Evolutionary conservation across 2,113 vertebrate genomes (phyloP).

Genomic region (Leptobrachium ailaonicum): DNA sequence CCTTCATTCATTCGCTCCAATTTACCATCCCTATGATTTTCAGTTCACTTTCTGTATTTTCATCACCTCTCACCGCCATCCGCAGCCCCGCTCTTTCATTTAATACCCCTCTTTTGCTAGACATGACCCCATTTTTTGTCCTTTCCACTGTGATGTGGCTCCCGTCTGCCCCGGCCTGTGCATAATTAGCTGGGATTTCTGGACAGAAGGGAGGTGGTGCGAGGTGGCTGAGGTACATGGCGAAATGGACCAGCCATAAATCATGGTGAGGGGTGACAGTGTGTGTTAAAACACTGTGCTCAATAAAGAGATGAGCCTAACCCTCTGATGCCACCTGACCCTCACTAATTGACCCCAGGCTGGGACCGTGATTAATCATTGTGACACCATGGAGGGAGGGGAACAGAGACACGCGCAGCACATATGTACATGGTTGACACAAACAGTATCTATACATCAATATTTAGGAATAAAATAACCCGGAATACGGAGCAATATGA

Average conservation of each 20-base stretch:
- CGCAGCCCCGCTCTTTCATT: neutral
- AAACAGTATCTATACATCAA: no score
- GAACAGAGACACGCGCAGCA: neutral
- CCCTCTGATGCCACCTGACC: slow-evolving; percentile 48
- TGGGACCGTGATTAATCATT: slow-evolving; percentile 47
- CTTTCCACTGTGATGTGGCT: neutral
- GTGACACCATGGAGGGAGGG: slow-evolving; percentile 40
- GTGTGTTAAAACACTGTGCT: slow-evolving; percentile 47
- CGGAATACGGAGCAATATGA: no score
- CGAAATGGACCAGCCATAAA: slow-evolving; percentile 38
- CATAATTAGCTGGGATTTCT: slow-evolving; percentile 43
- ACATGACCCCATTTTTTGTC: neutral
- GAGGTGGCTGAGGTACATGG: slow-evolving; percentile 28
- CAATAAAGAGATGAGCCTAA: slow-evolving; percentile 51
- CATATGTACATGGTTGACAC: neutral
- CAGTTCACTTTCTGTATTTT: no score
- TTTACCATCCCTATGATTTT: no score
- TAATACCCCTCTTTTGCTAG: neutral
- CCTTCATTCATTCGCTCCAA: no score
- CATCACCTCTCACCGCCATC: neutral
- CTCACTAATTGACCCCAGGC: slow-evolving; percentile 46
- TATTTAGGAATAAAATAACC: no score
- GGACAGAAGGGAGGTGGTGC: slow-evolving; percentile 27
- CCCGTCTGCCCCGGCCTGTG: slow-evolving; percentile 2
- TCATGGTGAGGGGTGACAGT: slow-evolving; percentile 47